Evolutionary conservation across 2,888 invertebrate species (phyloP), one percentile per base, ranked within the genome.

Genomic region (Ecliptopera silaceata): DNA sequence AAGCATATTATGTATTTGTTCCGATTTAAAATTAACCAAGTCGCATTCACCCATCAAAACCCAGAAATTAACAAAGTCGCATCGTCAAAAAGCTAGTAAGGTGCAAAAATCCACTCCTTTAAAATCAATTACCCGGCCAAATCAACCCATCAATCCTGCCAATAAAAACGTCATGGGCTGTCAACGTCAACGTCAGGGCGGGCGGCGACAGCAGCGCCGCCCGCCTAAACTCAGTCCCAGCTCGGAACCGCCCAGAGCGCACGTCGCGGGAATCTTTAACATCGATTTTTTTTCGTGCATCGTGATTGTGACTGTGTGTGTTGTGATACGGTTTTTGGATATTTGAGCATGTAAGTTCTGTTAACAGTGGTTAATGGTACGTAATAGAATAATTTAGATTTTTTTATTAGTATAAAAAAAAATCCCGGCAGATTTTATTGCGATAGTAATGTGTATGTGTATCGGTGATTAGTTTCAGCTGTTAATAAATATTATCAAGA

Each of bases 221-320:
- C 64, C 57, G 55, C 57, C 52, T 41, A 49, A 61, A 47, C 59
- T 43, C 63, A 66, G 66, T 66, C 56, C 39, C 54, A 34, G 29
- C 61, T 56, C 59, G 63, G 47, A 38, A n/a, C 56, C 61, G 61
- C 59, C 56, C 50, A 10, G 56, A 51, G 46, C 59, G 56, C 54
- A 61, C 65, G 64, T 46, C 55, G 60, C 52, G 22, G 15, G 22
- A 29, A 29, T 22, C 12, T 46, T 26, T 53, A 61, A 62, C 38
- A 66, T 66, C 64, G 66, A 66, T 66, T 66, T 51, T 63, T 61
- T 63, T 55, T 45, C 54, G 64, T 66, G 66, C 51, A 47, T 50
- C 46, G 61, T 63, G 64, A 49, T 57, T 58, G 65, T 57, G 61
- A 29, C 18, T 47, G 22, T 56, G 60, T 63, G 59, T 59, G 59